Conservation (phyloP, 2,113 vertebrate species). For the Ranitomeya variabilis region DNA sequence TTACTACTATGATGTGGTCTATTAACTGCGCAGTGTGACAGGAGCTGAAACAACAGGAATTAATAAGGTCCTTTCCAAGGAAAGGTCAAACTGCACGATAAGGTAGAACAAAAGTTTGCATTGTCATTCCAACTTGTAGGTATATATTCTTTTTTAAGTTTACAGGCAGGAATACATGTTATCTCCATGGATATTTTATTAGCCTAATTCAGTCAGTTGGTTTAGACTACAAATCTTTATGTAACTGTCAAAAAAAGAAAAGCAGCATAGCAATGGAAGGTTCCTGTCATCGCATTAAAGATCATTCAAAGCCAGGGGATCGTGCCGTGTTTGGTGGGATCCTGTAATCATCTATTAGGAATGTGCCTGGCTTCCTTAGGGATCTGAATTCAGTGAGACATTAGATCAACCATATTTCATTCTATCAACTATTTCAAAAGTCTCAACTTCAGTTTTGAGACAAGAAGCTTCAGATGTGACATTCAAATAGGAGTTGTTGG, state of each 20-base stretch:
- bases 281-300: neutral
- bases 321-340: neutral
- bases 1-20: slow-evolving; percentile 70
- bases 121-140: slow-evolving; percentile 63
- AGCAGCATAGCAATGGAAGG: too few species aligned
- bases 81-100: slow-evolving; percentile 67
- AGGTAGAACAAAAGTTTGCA: slow-evolving; percentile 66
- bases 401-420: neutral
- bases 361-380: neutral
- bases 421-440: too few species aligned
- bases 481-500: too few species aligned
- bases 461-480: too few species aligned
- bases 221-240: neutral
- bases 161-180: slow-evolving; percentile 19
- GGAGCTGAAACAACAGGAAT: slow-evolving; percentile 68
- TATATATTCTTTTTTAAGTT: slow-evolving; percentile 17
- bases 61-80: slow-evolving; percentile 70
- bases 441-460: too few species aligned
- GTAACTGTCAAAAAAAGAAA: neutral
- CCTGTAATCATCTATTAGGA: neutral
- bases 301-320: neutral
- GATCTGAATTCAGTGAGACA: neutral
- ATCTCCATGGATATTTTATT: neutral
- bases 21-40: slow-evolving; percentile 70
- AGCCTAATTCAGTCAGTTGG: neutral